Evolutionary conservation across 2,113 vertebrate species (phyloP).

Genomic region (Garra rufa): DNA sequence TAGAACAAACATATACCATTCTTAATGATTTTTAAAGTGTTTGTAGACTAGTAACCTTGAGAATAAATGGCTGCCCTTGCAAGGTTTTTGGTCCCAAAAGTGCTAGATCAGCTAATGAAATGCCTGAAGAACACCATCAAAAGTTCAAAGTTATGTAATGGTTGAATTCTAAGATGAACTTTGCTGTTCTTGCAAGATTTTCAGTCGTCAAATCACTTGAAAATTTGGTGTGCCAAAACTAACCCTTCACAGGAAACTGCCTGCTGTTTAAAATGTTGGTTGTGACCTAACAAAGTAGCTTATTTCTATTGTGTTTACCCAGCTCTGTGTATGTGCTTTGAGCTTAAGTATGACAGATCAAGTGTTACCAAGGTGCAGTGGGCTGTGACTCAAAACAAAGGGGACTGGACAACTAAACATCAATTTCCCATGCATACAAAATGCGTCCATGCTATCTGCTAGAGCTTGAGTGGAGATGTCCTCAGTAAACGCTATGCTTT

Average conservation of each 20-base stretch:
- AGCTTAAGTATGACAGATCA: constrained; percentile 69
- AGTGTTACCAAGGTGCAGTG: constrained; percentile 69
- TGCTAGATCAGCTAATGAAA: not conserved
- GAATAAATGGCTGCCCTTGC: not conserved
- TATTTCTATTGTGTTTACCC: constrained; percentile 52
- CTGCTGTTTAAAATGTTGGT: constrained; percentile 41
- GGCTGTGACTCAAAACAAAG: constrained; percentile 58
- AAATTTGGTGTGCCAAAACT: constrained; percentile 1
- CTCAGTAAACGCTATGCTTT: constrained; percentile 13
- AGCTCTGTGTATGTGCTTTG: constrained; percentile 55
- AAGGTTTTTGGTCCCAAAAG: not conserved
- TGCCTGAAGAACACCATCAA: not conserved
- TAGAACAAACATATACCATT: not conserved
- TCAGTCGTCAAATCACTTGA: not conserved
- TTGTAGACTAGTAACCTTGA: not conserved
- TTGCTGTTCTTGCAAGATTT: not conserved
- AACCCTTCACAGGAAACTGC: constrained; percentile 35
- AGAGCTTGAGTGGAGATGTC: not conserved
- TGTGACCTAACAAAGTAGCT: constrained; percentile 50
- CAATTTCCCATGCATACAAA: constrained; percentile 62
- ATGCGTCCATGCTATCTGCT: constrained; percentile 22
- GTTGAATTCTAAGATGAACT: not conserved
- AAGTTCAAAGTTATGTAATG: not conserved
- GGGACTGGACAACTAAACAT: constrained; percentile 56
- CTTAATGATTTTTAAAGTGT: too few relatives aligned